Evolutionary conservation across 2,888 invertebrate genomes (phyloP).

Genomic region (Spodoptera exigua): DNA sequence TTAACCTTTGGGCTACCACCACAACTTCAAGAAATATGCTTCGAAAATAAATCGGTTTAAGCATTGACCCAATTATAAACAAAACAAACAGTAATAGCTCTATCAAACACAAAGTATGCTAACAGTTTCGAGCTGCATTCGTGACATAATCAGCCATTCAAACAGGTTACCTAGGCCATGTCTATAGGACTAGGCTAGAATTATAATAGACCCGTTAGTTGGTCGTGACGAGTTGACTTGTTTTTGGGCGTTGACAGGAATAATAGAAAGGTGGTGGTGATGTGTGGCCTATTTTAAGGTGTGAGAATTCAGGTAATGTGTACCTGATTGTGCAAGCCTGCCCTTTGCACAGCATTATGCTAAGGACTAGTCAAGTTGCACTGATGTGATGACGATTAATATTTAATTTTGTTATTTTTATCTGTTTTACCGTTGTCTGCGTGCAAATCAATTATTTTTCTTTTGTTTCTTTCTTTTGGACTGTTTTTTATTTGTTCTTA

Average conservation of each 20-base stretch:
- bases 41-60: neutral
- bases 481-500: too few relatives aligned
- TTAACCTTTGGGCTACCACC: neutral
- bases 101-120: slow-evolving; percentile 39
- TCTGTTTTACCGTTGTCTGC: too few relatives aligned
- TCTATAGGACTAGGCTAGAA: slow-evolving; percentile 49
- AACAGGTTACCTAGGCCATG: slow-evolving; percentile 56
- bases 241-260: slow-evolving; percentile 55
- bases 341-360: too few relatives aligned
- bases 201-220: slow-evolving; percentile 60
- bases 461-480: too few relatives aligned
- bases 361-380: too few relatives aligned
- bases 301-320: slow-evolving; percentile 21
- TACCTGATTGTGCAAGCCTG: neutral
- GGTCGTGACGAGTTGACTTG: slow-evolving; percentile 60
- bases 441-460: too few relatives aligned
- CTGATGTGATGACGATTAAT: too few relatives aligned
- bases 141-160: slow-evolving; percentile 57
- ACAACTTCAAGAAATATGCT: neutral
- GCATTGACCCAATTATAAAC: neutral
- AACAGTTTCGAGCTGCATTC: slow-evolving; percentile 52
- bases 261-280: slow-evolving; percentile 30
- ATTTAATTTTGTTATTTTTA: too few relatives aligned
- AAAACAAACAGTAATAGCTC: slow-evolving; percentile 14
- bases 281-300: slow-evolving; percentile 31